Conservation (phyloP, 2,797 vertebrate genomes). For the Acanthurus tractus region DNA sequence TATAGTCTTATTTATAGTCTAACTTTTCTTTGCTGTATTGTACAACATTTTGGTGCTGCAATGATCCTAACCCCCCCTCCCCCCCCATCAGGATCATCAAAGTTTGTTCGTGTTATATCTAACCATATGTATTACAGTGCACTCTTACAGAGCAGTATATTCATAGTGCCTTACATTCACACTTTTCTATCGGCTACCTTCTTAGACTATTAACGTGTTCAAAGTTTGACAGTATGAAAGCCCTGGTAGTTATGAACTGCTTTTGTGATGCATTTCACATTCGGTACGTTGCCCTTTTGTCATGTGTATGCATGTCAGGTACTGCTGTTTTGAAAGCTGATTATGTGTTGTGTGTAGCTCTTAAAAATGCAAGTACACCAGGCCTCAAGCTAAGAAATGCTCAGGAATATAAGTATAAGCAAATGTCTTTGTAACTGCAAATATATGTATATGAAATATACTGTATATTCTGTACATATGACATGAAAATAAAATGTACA, state of each 20-base stretch:
- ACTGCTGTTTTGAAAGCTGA: conserved; percentile 56
- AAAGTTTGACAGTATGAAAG: conserved; percentile 28
- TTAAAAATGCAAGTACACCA: conserved; percentile 85
- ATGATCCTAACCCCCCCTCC: conserved; percentile 37
- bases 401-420: conserved; percentile 79
- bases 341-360: conserved; percentile 79
- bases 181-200: conserved; percentile 37
- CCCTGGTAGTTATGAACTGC: conserved; percentile 29
- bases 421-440: conserved; percentile 72
- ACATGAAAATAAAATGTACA: conserved; percentile 68
- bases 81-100: conserved; percentile 34
- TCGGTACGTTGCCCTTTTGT: conserved; percentile 51
- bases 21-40: conserved; percentile 33
- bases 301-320: conserved; percentile 59
- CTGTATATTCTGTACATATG: conserved; percentile 12
- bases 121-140: conserved; percentile 51
- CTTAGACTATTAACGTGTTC: conserved; percentile 28
- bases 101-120: conserved; percentile 32
- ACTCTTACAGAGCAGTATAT: conserved; percentile 56
- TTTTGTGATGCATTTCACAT: conserved; percentile 40
- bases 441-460: conserved; percentile 40
- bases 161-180: conserved; percentile 77
- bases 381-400: conserved; percentile 87
- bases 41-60: conserved; percentile 63
- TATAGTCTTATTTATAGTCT: conserved; percentile 59